phyloP scores from a whole-genome alignment of 92 coral and sea anemone genomes.

The Umimayanthus kanabou region DNA sequence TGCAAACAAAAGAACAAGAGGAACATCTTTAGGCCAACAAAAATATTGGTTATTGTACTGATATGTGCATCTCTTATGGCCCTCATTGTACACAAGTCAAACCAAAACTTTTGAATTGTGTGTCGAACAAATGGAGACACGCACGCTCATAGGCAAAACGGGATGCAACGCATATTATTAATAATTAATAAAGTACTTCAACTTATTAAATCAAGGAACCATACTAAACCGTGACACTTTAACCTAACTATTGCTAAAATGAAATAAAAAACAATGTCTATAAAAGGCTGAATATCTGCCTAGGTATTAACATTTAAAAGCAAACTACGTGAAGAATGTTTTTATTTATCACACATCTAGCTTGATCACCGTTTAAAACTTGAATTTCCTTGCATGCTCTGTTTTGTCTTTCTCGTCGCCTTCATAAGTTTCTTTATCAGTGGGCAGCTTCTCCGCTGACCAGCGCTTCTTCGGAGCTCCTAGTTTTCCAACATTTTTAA shows the following conservation, averaged over 20 bases:
- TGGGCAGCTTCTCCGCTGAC: conserved; percentile 19
- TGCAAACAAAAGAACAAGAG: neutral
- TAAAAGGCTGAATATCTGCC: neutral
- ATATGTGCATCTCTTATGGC: neutral
- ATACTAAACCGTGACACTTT: neutral
- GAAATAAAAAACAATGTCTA: neutral
- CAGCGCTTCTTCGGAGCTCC: conserved; percentile 18
- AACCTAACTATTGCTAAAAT: neutral
- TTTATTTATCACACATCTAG: no score
- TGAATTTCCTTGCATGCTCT: neutral
- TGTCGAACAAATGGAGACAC: neutral
- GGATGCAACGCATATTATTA: neutral
- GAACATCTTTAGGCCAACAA: neutral
- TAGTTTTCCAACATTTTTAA: conserved; percentile 37
- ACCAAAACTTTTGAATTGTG: neutral
- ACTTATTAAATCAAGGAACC: neutral
- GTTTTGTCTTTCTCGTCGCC: neutral
- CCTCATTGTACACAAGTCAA: neutral
- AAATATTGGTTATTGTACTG: neutral
- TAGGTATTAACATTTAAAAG: neutral
- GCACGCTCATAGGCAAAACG: neutral
- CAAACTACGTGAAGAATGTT: neutral
- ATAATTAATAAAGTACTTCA: no score
- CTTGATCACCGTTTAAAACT: conserved; percentile 15
- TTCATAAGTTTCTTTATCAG: neutral